Evolutionary conservation across 2,888 invertebrate genomes (phyloP).

Genomic region (Orchesellides sinensis): DNA sequence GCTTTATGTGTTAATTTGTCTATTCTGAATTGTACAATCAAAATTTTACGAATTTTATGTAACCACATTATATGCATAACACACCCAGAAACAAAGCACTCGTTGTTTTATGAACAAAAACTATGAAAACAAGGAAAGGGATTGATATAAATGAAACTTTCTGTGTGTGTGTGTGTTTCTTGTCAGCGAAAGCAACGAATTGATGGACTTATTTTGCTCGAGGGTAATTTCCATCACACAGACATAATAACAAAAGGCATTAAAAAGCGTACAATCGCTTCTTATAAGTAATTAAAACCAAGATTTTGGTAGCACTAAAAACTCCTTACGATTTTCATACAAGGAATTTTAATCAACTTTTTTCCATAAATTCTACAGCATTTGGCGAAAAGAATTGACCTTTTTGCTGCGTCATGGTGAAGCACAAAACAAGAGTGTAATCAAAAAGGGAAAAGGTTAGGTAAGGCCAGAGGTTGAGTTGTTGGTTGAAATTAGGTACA

Average conservation of each 20-base stretch:
- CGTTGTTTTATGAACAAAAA: not conserved
- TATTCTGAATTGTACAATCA: not conserved
- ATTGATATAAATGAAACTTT: not conserved
- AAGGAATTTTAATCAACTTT: constrained; percentile 55
- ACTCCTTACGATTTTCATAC: constrained; percentile 45
- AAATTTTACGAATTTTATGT: not conserved
- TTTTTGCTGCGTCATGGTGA: no score
- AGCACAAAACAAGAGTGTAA: no score
- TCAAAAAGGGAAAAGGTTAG: no score
- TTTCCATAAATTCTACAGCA: constrained; percentile 23
- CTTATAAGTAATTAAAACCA: constrained; percentile 56
- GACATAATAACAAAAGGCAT: constrained; percentile 4
- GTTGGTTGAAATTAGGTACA: no score
- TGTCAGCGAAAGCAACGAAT: constrained; percentile 42
- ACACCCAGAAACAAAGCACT: not conserved
- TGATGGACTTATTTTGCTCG: constrained; percentile 35
- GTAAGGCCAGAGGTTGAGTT: no score
- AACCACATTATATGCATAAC: not conserved
- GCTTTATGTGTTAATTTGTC: constrained; percentile 22
- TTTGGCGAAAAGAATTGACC: constrained; percentile 18
- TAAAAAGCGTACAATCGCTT: constrained; percentile 14
- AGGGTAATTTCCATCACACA: constrained; percentile 27
- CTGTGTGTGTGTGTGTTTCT: constrained; percentile 2
- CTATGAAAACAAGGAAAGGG: not conserved
- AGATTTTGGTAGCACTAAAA: constrained; percentile 41